phyloP scores from a whole-genome alignment of 2,113 vertebrate species.

The Ciconia boyciana region DNA sequence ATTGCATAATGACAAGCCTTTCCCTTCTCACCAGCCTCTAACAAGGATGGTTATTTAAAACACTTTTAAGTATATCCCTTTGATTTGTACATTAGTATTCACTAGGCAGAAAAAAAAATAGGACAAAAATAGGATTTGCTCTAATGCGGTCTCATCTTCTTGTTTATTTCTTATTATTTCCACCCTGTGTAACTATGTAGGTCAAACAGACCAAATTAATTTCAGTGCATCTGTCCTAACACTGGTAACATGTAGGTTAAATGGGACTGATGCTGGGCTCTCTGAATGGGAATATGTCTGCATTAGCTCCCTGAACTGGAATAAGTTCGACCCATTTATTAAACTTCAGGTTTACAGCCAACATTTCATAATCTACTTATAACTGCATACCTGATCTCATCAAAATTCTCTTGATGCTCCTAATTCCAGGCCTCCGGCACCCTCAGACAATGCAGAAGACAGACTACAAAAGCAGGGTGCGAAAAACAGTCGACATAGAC shows the following conservation, averaged over 20 bases:
- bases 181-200: not conserved
- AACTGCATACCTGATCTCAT: not conserved
- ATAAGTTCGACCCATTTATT: not conserved
- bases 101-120: not conserved
- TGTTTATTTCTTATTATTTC: not conserved
- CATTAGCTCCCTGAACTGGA: not conserved
- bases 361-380: not conserved
- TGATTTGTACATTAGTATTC: conserved; percentile 41
- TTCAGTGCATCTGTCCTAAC: not conserved
- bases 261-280: not conserved
- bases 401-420: not conserved
- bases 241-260: not conserved
- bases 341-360: not conserved
- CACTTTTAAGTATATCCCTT: conserved; percentile 23
- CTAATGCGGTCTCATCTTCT: not conserved
- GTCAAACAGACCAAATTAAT: not conserved
- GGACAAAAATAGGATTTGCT: not conserved
- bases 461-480: fast-evolving
- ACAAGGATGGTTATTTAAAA: not conserved
- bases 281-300: not conserved
- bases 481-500: fast-evolving
- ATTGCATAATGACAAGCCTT: not conserved
- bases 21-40: not conserved
- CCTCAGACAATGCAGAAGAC: not conserved
- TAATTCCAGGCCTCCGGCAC: not conserved